These are phyloP conservation scores for Acipenser ruthenus DNA, from an alignment of 2,797 vertebrate species.

Conservation along the genomic window DNA sequence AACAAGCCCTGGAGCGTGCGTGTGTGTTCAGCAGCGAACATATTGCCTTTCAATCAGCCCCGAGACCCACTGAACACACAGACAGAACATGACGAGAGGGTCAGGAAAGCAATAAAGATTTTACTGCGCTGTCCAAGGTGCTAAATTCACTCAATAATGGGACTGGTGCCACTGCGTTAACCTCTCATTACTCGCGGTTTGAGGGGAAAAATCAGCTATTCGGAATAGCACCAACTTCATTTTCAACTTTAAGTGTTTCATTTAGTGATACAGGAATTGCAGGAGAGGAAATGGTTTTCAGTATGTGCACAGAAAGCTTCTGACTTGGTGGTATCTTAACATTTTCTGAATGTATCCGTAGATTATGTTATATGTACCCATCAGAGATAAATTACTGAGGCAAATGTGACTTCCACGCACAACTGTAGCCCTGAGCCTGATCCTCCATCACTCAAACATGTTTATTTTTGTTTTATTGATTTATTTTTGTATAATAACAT, in stretches of 20 bases:
- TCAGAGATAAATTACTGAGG: not conserved
- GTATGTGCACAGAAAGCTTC: slow-evolving; percentile 60
- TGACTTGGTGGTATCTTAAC: slow-evolving; percentile 2
- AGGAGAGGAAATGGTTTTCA: slow-evolving; percentile 69
- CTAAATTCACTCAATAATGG: slow-evolving; percentile 99
- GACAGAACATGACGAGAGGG: slow-evolving; percentile 96
- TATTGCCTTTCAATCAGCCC: slow-evolving; percentile 98
- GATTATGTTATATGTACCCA: not conserved
- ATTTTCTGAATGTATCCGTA: not conserved
- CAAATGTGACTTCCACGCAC: not conserved
- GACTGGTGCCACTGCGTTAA: slow-evolving; percentile 95
- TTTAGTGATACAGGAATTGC: slow-evolving; percentile 58
- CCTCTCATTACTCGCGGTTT: slow-evolving; percentile 95
- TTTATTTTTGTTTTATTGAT: no score
- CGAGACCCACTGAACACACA: slow-evolving; percentile 69
- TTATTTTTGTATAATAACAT: no score
- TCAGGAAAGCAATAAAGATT: slow-evolving; percentile 99
- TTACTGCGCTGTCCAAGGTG: slow-evolving; percentile 95
- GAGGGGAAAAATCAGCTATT: slow-evolving; percentile 55
- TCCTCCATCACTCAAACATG: no score
- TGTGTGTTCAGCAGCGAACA: slow-evolving; percentile 93
- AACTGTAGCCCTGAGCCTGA: not conserved
- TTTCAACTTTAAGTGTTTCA: slow-evolving; percentile 68
- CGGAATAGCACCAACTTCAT: slow-evolving; percentile 68
- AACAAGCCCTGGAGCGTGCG: slow-evolving; percentile 92